Evolutionary conservation across 2,113 vertebrate species (phyloP).

Genomic region (Oncorhynchus keta): DNA sequence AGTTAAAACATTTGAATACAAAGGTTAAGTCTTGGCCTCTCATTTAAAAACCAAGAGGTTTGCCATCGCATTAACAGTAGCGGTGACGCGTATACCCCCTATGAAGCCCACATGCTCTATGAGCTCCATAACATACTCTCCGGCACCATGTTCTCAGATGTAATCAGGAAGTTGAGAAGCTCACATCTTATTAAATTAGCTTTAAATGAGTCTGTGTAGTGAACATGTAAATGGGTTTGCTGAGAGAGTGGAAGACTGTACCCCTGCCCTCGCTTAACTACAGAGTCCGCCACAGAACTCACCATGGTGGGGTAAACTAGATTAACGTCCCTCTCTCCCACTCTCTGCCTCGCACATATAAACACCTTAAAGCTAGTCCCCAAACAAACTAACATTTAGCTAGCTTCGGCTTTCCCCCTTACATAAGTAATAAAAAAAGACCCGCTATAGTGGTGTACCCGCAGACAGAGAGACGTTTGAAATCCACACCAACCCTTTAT

Average conservation of each 20-base stretch:
- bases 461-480: not conserved
- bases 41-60: too few species aligned
- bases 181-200: too few species aligned
- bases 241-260: not conserved
- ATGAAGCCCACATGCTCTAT: not conserved
- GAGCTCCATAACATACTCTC: not conserved
- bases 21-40: slow-evolving; percentile 16
- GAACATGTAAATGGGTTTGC: not conserved
- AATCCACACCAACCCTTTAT: not conserved
- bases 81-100: slow-evolving; percentile 32
- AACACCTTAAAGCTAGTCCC: not conserved
- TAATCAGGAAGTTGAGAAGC: too few species aligned
- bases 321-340: not conserved
- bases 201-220: too few species aligned
- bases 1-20: slow-evolving; percentile 39
- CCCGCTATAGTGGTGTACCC: slow-evolving; percentile 1
- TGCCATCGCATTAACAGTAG: slow-evolving; percentile 42
- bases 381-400: not conserved
- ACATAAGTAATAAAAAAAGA: slow-evolving; percentile 22
- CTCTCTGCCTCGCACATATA: not conserved
- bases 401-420: not conserved
- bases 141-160: not conserved
- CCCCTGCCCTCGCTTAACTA: too few species aligned
- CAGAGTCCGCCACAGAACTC: too few species aligned
- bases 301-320: too few species aligned